These are phyloP conservation scores for Limnephilus rhombicus DNA, from an alignment of 2,888 invertebrate species.

Conservation along the genomic window DNA sequence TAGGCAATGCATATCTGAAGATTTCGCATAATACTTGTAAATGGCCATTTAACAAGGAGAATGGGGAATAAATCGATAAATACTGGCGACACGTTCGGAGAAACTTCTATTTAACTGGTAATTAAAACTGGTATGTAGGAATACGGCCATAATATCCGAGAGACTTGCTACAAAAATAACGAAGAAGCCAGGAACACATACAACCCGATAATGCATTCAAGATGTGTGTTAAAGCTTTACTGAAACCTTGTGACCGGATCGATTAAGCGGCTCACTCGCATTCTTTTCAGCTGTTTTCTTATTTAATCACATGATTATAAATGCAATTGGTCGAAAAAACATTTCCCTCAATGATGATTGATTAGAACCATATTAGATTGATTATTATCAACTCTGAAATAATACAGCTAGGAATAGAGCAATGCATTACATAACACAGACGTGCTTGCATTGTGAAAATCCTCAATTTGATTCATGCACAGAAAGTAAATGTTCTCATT, in stretches of 20 bases:
- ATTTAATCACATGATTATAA: neutral
- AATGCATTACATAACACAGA: neutral
- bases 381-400: neutral
- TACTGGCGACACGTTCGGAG: neutral
- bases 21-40: conserved; percentile 1
- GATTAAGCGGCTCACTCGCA: conserved; percentile 27
- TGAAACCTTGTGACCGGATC: neutral
- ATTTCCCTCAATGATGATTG: neutral
- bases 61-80: conserved; percentile 8
- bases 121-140: conserved; percentile 28
- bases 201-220: conserved; percentile 7
- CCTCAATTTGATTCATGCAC: neutral
- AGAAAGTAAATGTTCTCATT: neutral
- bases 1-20: conserved; percentile 11
- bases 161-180: conserved; percentile 24
- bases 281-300: neutral
- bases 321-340: neutral
- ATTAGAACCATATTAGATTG: neutral
- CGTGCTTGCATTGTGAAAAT: neutral
- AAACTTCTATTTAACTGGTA: neutral
- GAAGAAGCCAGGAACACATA: conserved; percentile 14
- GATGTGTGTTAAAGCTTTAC: neutral
- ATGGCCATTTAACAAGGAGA: neutral
- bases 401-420: neutral
- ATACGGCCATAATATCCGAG: conserved; percentile 10